A percentile compares a stretch with the other conserved stretches of the same genome.
Evolutionary conservation across 2,797 vertebrate species (phyloP).

Genomic region (Acanthurus tractus): DNA sequence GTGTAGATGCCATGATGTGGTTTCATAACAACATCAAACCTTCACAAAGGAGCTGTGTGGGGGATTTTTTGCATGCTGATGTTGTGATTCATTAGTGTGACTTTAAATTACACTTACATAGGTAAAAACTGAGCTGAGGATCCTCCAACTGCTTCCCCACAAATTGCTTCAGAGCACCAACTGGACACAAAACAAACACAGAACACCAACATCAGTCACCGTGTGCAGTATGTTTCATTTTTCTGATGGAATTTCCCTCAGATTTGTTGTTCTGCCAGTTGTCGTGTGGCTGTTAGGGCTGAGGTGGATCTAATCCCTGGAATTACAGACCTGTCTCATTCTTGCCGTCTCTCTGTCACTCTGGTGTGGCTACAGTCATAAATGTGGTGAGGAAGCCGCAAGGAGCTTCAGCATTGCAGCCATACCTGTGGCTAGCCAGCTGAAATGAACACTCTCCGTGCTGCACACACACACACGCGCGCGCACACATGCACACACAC

Average conservation of each 20-base stretch:
- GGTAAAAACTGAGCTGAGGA: conserved; percentile 88
- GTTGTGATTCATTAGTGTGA: neutral
- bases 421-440: conserved; percentile 80
- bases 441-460: conserved; percentile 63
- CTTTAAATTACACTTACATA: conserved; percentile 89
- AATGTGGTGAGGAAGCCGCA: conserved; percentile 72
- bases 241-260: conserved; percentile 72
- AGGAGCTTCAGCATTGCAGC: conserved; percentile 73
- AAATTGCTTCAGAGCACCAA: conserved; percentile 89
- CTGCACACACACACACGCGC: conserved; percentile 11
- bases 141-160: conserved; percentile 91
- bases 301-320: conserved; percentile 66
- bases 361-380: conserved; percentile 72
- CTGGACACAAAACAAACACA: conserved; percentile 78
- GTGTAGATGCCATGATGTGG: neutral
- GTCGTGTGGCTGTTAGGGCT: conserved; percentile 53
- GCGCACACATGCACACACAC: neutral
- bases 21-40: neutral
- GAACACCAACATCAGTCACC: conserved; percentile 12
- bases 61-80: neutral
- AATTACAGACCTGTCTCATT: conserved; percentile 75
- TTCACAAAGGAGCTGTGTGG: neutral
- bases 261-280: conserved; percentile 60
- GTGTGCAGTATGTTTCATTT: conserved; percentile 35
- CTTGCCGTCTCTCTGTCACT: conserved; percentile 69